A percentile compares a stretch with the other conserved stretches of the same genome.
Evolutionary conservation across 1,140 invertebrate genomes (phyloP).

Genomic region (Bombus polaris): DNA sequence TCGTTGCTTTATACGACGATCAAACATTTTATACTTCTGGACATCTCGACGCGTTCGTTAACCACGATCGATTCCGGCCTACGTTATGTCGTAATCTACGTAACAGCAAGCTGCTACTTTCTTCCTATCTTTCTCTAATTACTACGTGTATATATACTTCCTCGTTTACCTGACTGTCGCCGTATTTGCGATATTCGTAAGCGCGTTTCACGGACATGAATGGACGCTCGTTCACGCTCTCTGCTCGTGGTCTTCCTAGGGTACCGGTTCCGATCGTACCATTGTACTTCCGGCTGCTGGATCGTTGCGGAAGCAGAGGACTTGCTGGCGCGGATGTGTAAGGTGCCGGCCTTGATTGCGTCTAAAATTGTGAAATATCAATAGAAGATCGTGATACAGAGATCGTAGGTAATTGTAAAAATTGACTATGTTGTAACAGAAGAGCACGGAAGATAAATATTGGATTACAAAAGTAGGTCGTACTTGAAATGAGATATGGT

Average conservation of each 20-base stretch:
- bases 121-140: neutral
- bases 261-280: constrained; percentile 78
- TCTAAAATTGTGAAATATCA: constrained; percentile 31
- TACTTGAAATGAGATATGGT: too few species aligned
- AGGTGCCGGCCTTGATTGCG: constrained; percentile 65
- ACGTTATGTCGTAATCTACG: neutral
- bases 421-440: neutral
- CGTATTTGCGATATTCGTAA: constrained; percentile 84
- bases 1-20: neutral
- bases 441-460: too few species aligned
- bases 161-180: constrained; percentile 80
- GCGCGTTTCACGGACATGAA: constrained; percentile 86
- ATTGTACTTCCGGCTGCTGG: constrained; percentile 84
- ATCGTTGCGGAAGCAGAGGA: constrained; percentile 84
- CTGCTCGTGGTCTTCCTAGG: constrained; percentile 76
- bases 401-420: too few species aligned
- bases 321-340: constrained; percentile 84
- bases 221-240: constrained; percentile 84
- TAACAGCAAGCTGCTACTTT: neutral
- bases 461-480: too few species aligned
- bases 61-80: constrained; percentile 24
- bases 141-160: neutral
- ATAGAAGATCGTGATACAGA: neutral
- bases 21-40: neutral
- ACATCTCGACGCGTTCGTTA: constrained; percentile 17